Base-by-base conservation (phyloP, 2,888 invertebrate genomes). In the Perdita meconis region DNA sequence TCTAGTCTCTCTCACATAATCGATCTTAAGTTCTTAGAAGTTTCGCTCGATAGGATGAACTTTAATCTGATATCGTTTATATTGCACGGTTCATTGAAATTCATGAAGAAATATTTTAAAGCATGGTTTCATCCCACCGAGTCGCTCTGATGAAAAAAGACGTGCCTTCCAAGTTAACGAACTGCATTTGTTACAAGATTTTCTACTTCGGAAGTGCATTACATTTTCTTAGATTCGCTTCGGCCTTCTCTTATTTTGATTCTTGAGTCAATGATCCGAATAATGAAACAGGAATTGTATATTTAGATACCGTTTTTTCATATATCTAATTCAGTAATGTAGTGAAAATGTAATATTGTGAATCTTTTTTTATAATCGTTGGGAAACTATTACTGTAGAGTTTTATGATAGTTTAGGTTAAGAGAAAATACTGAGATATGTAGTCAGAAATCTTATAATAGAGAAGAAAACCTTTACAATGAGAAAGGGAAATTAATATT, bases 151-250 rank as follows among this genome's bases (percentile, higher is more conserved):
- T 26, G 50, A n/a, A 51, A 47, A 44, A 16, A 42, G 16, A 53
- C n/a, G 36, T 22, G 64, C 30, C 30, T 24, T 8, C 24, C n/a
- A 53, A 16, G 26, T 64, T 53, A 64, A 40, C 19, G 53, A 64
- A 64, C n/a, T 34, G 24, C 30, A 38, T 10, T 4, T 34, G 50
- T 51, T 51, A 63, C 63, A 16, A 53, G 63, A 63, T 63, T 63
- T 19, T 24, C 40, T 16, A 51, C 51, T 38, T 51, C n/a, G 50
- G 24, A 24, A 24, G 3, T 26, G n/a, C 16, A 24, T 26, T 30
- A 30, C 30, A 6, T 30, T 44, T 19, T 19, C 40, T 0, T 12
- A 30, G 12, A 1, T 1, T 8, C 13, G 1, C 26, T 16, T 1
- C 16, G 38, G 40, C 24, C 24, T 40, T 64, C n/a, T 8, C 5